Evolutionary conservation across 2,797 vertebrate species (phyloP).

Genomic region (Anas flavirostris): DNA sequence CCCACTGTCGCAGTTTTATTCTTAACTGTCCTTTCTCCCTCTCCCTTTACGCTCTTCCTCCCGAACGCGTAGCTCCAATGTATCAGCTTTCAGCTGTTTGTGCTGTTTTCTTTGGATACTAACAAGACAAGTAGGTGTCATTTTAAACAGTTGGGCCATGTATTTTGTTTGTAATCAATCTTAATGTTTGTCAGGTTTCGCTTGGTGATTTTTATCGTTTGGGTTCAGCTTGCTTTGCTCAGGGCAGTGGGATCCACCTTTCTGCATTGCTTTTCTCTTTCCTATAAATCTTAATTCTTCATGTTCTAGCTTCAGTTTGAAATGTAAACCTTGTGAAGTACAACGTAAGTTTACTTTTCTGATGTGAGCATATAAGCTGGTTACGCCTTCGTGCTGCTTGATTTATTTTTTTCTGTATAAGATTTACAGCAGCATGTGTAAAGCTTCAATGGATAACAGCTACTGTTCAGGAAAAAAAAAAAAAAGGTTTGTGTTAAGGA

Average conservation of each 20-base stretch:
- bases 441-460: not conserved
- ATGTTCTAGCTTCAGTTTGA: not conserved
- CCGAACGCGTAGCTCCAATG: not conserved
- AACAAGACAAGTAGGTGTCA: not conserved
- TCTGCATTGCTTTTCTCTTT: not conserved
- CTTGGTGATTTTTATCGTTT: not conserved
- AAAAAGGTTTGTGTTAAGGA: not conserved
- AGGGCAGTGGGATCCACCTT: not conserved
- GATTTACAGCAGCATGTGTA: not conserved
- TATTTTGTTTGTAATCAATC: not conserved
- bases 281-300: not conserved
- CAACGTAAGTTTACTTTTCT: not conserved
- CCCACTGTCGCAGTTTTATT: not conserved
- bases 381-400: not conserved
- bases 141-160: not conserved
- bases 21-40: not conserved
- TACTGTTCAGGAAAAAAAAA: not conserved
- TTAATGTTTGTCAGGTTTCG: not conserved
- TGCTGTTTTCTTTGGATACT: not conserved
- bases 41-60: not conserved
- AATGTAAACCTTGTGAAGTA: conserved; percentile 34
- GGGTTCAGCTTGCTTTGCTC: not conserved
- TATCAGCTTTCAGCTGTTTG: not conserved
- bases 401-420: not conserved
- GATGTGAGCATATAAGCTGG: not conserved